phyloP scores from a whole-genome alignment of 2,888 invertebrate species.

The Bibio marci region DNA sequence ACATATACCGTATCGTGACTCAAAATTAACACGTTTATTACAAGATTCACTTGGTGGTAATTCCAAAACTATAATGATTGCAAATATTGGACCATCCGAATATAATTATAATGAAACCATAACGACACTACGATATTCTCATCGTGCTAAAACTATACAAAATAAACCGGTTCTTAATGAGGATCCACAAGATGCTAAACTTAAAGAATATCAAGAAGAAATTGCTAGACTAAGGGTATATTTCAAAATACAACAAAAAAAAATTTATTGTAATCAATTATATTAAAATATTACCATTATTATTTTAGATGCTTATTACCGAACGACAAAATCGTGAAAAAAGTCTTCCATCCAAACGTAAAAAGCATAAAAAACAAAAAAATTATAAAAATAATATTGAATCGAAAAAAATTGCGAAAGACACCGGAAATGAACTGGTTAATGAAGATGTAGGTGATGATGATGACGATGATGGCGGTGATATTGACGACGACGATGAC shows the following conservation, averaged over 20 bases:
- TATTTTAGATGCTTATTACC: constrained; percentile 19
- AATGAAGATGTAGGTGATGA: constrained; percentile 22
- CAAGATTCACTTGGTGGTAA: constrained; percentile 98
- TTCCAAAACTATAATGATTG: constrained; percentile 98
- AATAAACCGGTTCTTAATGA: constrained; percentile 98
- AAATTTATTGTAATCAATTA: too few relatives aligned
- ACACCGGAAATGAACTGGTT: constrained; percentile 20
- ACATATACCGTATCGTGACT: constrained; percentile 95
- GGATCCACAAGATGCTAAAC: constrained; percentile 95
- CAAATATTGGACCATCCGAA: constrained; percentile 93
- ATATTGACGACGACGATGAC: constrained; percentile 15
- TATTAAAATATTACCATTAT: neutral
- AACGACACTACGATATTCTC: constrained; percentile 91
- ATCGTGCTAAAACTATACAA: constrained; percentile 95
- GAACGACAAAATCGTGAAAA: constrained; percentile 29
- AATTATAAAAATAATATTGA: constrained; percentile 12
- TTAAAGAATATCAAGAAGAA: constrained; percentile 90
- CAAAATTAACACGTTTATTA: constrained; percentile 85
- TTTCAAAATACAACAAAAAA: neutral
- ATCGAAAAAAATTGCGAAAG: constrained; percentile 9
- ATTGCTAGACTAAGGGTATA: constrained; percentile 50
- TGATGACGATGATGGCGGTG: constrained; percentile 15
- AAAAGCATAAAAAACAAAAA: constrained; percentile 10
- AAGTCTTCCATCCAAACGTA: constrained; percentile 14
- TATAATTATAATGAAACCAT: constrained; percentile 97